phyloP scores from a whole-genome alignment of 2,113 vertebrate genomes.

The Caranx ignobilis region DNA sequence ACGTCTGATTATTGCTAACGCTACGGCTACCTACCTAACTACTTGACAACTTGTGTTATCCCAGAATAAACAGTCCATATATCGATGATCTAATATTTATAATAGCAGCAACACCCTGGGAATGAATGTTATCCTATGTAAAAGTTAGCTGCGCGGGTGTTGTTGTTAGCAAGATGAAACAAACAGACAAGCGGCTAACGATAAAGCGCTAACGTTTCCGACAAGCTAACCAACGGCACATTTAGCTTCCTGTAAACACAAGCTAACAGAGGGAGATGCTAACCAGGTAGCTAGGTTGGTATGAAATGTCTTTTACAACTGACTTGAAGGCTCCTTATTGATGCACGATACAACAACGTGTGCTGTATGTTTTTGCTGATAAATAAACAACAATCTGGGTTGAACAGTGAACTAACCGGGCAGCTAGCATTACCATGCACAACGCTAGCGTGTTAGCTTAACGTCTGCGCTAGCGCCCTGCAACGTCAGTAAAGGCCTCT shows the following conservation, averaged over 20 bases:
- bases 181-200: neutral
- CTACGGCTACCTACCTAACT: slow-evolving; percentile 14
- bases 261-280: slow-evolving; percentile 18
- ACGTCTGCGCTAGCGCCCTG: slow-evolving; percentile 25
- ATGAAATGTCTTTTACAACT: too few relatives aligned
- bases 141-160: accelerated
- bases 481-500: slow-evolving; percentile 53
- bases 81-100: neutral
- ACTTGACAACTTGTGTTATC: neutral
- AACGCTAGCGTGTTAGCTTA: slow-evolving; percentile 48
- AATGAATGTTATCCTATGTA: too few relatives aligned
- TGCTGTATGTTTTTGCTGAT: neutral
- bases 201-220: neutral
- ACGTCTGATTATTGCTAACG: neutral
- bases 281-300: slow-evolving; percentile 1
- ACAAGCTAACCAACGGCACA: slow-evolving; percentile 15
- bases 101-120: neutral
- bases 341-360: accelerated
- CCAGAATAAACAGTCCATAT: accelerated
- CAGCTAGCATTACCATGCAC: slow-evolving; percentile 59
- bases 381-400: neutral
- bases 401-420: neutral
- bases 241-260: neutral
- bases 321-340: accelerated
- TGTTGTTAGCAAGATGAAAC: neutral